phyloP scores from a whole-genome alignment of 2,113 vertebrate genomes.

The Anolis sagrei region DNA sequence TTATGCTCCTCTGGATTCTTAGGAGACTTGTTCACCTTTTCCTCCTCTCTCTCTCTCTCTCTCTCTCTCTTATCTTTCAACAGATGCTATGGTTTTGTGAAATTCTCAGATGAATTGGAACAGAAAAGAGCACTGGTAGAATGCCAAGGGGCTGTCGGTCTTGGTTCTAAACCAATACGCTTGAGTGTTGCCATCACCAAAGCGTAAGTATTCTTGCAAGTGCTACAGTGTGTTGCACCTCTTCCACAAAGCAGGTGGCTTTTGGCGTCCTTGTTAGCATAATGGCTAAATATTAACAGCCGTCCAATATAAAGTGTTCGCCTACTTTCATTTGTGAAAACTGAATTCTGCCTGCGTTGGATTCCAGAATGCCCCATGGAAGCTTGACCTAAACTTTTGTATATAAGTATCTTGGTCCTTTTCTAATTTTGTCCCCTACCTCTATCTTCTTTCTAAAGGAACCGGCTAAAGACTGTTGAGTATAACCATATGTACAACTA shows the following conservation, averaged over 20 bases:
- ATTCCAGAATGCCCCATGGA: not conserved
- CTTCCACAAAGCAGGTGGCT: too few relatives aligned
- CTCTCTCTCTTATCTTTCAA: constrained; percentile 31
- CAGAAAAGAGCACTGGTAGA: constrained; percentile 90
- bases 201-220: constrained; percentile 79
- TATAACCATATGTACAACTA: constrained; percentile 83
- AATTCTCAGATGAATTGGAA: constrained; percentile 90
- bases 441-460: constrained; percentile 64
- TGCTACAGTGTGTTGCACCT: too few relatives aligned
- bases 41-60: not conserved
- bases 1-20: not conserved
- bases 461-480: constrained; percentile 78
- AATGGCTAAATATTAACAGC: too few relatives aligned
- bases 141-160: constrained; percentile 89
- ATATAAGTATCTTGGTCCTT: not conserved
- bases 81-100: constrained; percentile 96
- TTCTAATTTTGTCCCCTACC: constrained; percentile 39
- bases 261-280: too few relatives aligned
- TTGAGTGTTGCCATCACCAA: constrained; percentile 92
- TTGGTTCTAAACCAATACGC: constrained; percentile 89
- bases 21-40: not conserved
- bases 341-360: not conserved
- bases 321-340: too few relatives aligned
- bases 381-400: constrained; percentile 20
- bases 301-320: too few relatives aligned